Percentiles rank a stretch among this genome's conserved stretches.
These are phyloP conservation scores for Leucophenga maculata DNA, from an alignment of 2,888 invertebrate species.

Conservation along the genomic window DNA sequence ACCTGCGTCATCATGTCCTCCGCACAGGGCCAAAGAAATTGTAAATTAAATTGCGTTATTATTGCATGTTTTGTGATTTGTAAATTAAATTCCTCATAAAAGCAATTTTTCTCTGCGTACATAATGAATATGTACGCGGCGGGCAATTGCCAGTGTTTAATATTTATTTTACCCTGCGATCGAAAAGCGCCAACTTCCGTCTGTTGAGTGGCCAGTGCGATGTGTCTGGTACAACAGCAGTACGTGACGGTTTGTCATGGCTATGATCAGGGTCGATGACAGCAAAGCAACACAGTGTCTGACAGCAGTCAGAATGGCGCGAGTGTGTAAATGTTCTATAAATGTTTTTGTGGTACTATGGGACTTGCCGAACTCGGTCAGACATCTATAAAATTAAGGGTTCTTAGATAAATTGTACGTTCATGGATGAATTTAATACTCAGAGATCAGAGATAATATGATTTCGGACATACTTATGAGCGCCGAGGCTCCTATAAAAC, in stretches of 20 bases:
- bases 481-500: too few species aligned
- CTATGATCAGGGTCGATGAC: conserved; percentile 13
- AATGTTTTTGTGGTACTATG: not conserved
- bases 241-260: conserved; percentile 54
- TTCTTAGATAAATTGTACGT: too few species aligned
- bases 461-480: too few species aligned
- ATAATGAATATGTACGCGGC: conserved; percentile 15
- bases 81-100: conserved; percentile 70
- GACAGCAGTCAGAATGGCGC: conserved; percentile 58
- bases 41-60: conserved; percentile 66
- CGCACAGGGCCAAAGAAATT: conserved; percentile 43
- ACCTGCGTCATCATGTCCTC: conserved; percentile 12
- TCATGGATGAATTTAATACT: too few species aligned
- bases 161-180: conserved; percentile 57
- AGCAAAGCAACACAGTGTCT: conserved; percentile 55
- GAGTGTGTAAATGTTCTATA: conserved; percentile 47
- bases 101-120: conserved; percentile 55
- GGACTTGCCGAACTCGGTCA: not conserved
- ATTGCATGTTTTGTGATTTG: conserved; percentile 67
- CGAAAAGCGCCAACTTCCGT: conserved; percentile 49
- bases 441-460: too few species aligned
- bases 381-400: not conserved
- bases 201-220: conserved; percentile 25
- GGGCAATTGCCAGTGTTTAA: conserved; percentile 40
- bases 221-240: conserved; percentile 24